Conservation (phyloP, 1,140 invertebrate species). For the Sinella curviseta region DNA sequence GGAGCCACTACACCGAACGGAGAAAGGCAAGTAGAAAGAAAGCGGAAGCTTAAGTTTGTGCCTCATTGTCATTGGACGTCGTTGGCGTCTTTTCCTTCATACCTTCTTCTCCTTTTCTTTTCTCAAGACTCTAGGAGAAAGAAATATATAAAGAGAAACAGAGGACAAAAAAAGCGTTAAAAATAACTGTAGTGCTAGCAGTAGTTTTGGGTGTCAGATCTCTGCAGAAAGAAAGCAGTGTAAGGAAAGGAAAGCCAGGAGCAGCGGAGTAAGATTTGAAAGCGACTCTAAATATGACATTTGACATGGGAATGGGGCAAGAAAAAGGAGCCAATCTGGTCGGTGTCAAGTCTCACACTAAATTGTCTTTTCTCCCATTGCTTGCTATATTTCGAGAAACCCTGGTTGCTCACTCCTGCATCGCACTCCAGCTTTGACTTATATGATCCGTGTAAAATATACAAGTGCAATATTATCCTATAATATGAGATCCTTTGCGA, state of each 20-base stretch:
- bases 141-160: background rate
- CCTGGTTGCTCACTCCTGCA: no score
- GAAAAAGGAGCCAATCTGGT: slow-evolving; percentile 12
- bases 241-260: background rate
- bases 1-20: background rate
- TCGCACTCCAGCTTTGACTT: background rate
- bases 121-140: no score
- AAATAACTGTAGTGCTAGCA: no score
- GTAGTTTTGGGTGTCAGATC: no score
- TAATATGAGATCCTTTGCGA: no score
- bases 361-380: background rate
- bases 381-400: background rate
- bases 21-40: background rate
- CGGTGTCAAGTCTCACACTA: background rate
- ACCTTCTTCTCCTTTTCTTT: background rate
- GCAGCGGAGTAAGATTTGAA: background rate
- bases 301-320: background rate
- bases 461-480: no score
- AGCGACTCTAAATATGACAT: background rate
- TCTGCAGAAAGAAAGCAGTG: background rate
- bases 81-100: background rate
- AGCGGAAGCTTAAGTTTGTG: background rate
- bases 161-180: background rate
- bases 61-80: background rate
- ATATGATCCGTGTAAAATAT: background rate